A percentile compares a stretch with the other conserved stretches of the same genome.
These are phyloP conservation scores for Pogonus chalceus DNA, from an alignment of 1,140 invertebrate species.

Conservation along the genomic window DNA sequence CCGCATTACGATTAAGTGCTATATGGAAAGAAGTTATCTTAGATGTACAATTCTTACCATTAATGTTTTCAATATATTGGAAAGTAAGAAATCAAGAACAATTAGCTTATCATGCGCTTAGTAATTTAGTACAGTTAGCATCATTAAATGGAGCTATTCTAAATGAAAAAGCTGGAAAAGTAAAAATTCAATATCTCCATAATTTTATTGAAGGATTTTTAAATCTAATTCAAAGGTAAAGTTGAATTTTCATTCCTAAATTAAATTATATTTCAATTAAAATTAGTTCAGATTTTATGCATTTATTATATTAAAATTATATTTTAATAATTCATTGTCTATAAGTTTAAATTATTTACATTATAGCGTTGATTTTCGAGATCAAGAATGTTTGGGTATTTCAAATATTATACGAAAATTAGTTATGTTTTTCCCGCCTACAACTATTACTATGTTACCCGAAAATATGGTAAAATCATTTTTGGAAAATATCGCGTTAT, in stretches of 20 bases:
- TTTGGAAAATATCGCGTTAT: constrained; percentile 54
- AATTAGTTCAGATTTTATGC: not conserved
- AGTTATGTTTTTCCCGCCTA: constrained; percentile 51
- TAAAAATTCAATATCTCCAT: constrained; percentile 62
- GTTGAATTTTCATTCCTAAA: not conserved
- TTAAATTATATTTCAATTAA: too few species aligned
- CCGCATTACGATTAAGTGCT: constrained; percentile 47
- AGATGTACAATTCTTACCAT: constrained; percentile 56
- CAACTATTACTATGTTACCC: constrained; percentile 30
- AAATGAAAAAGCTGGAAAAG: constrained; percentile 43
- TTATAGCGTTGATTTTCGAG: constrained; percentile 47
- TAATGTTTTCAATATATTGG: constrained; percentile 79
- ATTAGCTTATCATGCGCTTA: constrained; percentile 63
- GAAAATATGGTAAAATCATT: constrained; percentile 17
- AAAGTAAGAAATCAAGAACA: constrained; percentile 65
- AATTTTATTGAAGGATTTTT: constrained; percentile 61
- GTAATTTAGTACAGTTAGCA: constrained; percentile 70
- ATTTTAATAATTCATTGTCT: not conserved
- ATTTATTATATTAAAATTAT: not conserved
- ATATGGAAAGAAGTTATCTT: constrained; percentile 69
- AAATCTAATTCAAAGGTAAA: constrained; percentile 47
- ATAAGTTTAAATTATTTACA: too few species aligned
- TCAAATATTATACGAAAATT: constrained; percentile 56
- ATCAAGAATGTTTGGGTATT: constrained; percentile 53
- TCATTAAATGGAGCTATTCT: constrained; percentile 64